Conservation (phyloP, 2,113 vertebrate genomes). For the Chauna torquata region DNA sequence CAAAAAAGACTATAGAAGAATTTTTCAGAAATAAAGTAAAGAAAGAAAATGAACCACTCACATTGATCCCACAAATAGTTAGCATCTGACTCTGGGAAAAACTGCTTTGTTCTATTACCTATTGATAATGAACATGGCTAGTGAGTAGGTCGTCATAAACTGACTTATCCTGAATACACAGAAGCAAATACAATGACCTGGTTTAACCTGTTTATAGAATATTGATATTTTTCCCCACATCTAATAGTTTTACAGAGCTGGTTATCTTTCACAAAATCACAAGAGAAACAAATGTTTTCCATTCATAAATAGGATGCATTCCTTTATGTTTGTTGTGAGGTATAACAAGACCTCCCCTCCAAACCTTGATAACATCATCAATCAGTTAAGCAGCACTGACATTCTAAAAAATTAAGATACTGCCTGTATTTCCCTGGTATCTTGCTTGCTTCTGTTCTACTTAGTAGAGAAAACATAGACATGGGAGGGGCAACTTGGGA, state of each 20-base stretch:
- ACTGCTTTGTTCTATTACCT: neutral
- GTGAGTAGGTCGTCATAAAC: neutral
- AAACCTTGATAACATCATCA: neutral
- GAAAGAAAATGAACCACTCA: neutral
- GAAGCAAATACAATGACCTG: neutral
- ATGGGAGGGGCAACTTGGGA: too few species aligned
- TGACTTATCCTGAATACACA: neutral
- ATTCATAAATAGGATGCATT: neutral
- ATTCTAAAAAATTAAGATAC: neutral
- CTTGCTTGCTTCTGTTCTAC: neutral
- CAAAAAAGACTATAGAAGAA: neutral
- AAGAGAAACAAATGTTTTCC: neutral
- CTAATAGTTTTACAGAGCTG: rapidly evolving
- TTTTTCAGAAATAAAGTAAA: neutral
- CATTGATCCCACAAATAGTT: neutral
- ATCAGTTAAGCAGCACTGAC: neutral
- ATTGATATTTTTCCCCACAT: neutral
- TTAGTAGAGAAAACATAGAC: neutral
- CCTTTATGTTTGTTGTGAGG: neutral
- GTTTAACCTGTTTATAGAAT: neutral
- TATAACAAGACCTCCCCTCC: neutral
- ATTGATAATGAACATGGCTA: neutral
- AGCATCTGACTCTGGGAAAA: neutral
- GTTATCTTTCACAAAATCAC: neutral
- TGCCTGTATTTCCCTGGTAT: neutral